These are phyloP conservation scores for Neodiprion fabricii DNA, from an alignment of 1,140 invertebrate species.

Conservation along the genomic window DNA sequence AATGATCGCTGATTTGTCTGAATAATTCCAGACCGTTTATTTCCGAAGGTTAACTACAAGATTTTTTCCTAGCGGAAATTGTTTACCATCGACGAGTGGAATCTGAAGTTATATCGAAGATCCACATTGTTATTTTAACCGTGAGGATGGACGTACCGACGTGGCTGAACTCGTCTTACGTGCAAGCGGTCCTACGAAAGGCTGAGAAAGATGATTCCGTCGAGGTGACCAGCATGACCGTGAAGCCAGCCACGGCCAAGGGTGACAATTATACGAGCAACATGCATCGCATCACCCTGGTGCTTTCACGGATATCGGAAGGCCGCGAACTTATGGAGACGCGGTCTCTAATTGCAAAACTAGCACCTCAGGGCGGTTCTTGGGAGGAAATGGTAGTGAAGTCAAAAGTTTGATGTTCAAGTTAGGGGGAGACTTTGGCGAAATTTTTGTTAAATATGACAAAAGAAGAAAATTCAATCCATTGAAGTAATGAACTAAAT, in stretches of 20 bases:
- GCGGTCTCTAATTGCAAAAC: not conserved
- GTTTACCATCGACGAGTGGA: no score
- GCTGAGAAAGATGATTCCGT: slow-evolving; percentile 28
- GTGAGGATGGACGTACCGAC: slow-evolving; percentile 27
- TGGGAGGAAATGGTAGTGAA: not conserved
- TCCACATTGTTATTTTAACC: not conserved
- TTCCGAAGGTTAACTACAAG: no score
- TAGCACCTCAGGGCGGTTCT: slow-evolving; percentile 29
- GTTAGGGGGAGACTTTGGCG: no score
- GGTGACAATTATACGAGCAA: slow-evolving; percentile 42
- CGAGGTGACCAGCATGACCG: slow-evolving; percentile 21
- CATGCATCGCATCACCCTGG: slow-evolving; percentile 31
- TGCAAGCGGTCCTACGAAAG: slow-evolving; percentile 36
- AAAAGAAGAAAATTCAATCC: no score
- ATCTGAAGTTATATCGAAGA: no score
- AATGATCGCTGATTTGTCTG: no score
- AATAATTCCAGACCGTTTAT: no score
- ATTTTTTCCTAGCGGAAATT: no score
- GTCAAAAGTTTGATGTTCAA: not conserved
- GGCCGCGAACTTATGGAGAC: slow-evolving; percentile 12
- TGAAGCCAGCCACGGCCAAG: slow-evolving; percentile 28
- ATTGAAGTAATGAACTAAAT: no score
- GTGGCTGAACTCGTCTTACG: slow-evolving; percentile 44
- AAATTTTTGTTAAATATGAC: no score
- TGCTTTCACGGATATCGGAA: slow-evolving; percentile 14